Percentiles rank a stretch among this genome's conserved stretches.
phyloP scores from a whole-genome alignment of 2,113 vertebrate genomes.

The Panthera leo region DNA sequence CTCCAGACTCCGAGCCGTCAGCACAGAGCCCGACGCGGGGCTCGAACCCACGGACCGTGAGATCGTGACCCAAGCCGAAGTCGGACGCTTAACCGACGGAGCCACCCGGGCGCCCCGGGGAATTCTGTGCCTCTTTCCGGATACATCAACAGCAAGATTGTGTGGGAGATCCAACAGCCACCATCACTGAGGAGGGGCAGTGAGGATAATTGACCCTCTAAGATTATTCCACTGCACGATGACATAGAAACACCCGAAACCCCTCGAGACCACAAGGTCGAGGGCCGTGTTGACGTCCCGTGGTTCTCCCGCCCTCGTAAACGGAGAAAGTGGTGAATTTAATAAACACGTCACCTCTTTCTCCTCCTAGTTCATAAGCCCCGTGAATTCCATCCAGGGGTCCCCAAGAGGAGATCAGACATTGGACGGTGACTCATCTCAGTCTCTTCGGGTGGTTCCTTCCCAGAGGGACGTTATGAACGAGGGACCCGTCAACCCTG shows the following conservation, averaged over 20 bases:
- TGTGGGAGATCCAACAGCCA: not conserved
- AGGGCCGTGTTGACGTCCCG: accelerated
- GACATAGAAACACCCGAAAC: not conserved
- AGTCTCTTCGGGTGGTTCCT: accelerated
- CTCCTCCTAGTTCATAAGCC: not conserved
- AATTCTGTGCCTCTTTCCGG: too few species aligned
- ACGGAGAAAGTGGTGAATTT: not conserved
- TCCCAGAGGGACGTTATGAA: not conserved
- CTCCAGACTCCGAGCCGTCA: too few species aligned
- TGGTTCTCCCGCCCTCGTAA: not conserved
- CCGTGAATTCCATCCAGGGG: not conserved
- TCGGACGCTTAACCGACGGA: too few species aligned
- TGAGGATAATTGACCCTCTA: too few species aligned
- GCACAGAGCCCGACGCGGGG: too few species aligned
- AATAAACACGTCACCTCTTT: not conserved
- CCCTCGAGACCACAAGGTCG: not conserved
- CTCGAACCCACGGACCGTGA: too few species aligned
- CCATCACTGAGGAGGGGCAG: too few species aligned
- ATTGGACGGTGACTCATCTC: not conserved
- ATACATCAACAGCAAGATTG: accelerated
- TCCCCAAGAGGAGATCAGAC: not conserved
- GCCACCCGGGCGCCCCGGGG: not conserved
- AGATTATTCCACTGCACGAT: accelerated
- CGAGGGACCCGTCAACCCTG: accelerated
- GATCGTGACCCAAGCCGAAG: too few species aligned